A percentile compares a stretch with the other conserved stretches of the same genome.
phyloP scores from a whole-genome alignment of 2,888 invertebrate genomes.

The Cosmia trapezina region DNA sequence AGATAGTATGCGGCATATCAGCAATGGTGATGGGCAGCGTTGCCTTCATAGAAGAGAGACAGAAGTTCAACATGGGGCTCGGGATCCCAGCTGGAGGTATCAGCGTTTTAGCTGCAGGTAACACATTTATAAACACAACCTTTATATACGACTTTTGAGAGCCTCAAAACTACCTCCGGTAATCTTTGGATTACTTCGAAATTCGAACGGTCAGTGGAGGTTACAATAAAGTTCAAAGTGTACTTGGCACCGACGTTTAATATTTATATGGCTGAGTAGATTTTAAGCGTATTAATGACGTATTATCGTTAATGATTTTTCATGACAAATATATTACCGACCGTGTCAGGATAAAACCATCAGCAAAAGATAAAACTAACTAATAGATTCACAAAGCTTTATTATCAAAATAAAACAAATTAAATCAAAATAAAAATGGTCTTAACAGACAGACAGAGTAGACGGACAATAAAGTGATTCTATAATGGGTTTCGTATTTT shows the following conservation, averaged over 20 bases:
- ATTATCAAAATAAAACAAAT: too few relatives aligned
- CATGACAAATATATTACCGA: neutral
- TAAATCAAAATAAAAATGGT: too few relatives aligned
- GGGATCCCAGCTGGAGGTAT: constrained; percentile 91
- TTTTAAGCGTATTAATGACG: neutral
- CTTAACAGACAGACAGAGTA: too few relatives aligned
- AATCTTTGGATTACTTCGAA: neutral
- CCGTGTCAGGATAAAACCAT: neutral
- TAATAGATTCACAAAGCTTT: neutral
- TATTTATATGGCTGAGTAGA: neutral
- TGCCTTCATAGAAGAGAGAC: constrained; percentile 91
- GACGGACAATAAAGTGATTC: too few relatives aligned
- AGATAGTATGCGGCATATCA: constrained; percentile 92
- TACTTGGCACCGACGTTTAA: neutral
- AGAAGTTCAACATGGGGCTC: constrained; percentile 91
- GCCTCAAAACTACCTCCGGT: neutral
- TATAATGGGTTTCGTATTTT: too few relatives aligned
- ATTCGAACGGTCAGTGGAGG: neutral
- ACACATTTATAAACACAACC: neutral
- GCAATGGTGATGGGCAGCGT: constrained; percentile 92
- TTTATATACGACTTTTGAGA: neutral
- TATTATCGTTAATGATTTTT: neutral
- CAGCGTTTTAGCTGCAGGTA: constrained; percentile 91
- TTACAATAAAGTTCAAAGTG: neutral
- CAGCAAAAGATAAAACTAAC: neutral